Evolutionary conservation across 1,140 invertebrate genomes (phyloP).

Genomic region (Heliconius himera): DNA sequence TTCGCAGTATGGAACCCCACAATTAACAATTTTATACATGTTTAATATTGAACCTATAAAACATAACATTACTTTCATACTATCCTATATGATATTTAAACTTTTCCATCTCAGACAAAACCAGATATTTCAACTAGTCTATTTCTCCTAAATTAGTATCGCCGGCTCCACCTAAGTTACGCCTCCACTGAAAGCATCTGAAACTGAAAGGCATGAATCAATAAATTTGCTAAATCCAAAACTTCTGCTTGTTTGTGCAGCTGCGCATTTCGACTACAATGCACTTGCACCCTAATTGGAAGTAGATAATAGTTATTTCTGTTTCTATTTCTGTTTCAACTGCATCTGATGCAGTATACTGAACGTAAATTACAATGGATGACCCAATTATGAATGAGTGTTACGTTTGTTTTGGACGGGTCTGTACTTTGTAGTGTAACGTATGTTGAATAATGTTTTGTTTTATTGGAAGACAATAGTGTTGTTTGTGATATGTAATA

Average conservation of each 20-base stretch:
- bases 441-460: background rate
- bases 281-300: slow-evolving; percentile 38
- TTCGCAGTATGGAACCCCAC: too few species aligned
- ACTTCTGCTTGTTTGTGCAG: slow-evolving; percentile 34
- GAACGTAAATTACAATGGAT: slow-evolving; percentile 22
- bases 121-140: background rate
- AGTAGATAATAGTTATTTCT: slow-evolving; percentile 40
- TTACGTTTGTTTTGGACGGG: slow-evolving; percentile 8
- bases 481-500: background rate
- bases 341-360: slow-evolving; percentile 21
- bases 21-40: too few species aligned
- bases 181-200: slow-evolving; percentile 5
- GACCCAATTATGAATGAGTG: slow-evolving; percentile 21
- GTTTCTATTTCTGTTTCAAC: slow-evolving; percentile 29
- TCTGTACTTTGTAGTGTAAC: slow-evolving; percentile 5
- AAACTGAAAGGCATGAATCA: slow-evolving; percentile 27
- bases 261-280: slow-evolving; percentile 35
- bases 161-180: slow-evolving; percentile 4
- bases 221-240: slow-evolving; percentile 38
- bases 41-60: too few species aligned
- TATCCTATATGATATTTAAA: too few species aligned
- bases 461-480: background rate
- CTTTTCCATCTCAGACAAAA: too few species aligned
- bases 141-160: slow-evolving; percentile 4
- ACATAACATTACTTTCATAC: too few species aligned